Percentiles rank a stretch among this genome's conserved stretches.
These are phyloP conservation scores for Acanthoscelides obtectus DNA, from an alignment of 2,888 invertebrate genomes.

Conservation along the genomic window DNA sequence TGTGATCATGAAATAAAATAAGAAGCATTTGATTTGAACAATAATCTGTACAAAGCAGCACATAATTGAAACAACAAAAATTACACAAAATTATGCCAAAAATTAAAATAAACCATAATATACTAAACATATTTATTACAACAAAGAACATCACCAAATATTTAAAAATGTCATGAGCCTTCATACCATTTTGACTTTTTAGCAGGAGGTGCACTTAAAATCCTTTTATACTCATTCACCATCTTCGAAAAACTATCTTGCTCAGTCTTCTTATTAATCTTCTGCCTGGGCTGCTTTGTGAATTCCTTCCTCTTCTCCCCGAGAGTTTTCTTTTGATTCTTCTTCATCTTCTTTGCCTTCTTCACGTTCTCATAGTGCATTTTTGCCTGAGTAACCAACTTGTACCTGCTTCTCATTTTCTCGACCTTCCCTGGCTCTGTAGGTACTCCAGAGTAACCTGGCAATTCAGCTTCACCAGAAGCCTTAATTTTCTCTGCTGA, in stretches of 20 bases:
- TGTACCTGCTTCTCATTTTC: conserved; percentile 66
- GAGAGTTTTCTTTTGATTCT: conserved; percentile 53
- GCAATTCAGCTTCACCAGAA: conserved; percentile 30
- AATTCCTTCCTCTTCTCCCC: conserved; percentile 52
- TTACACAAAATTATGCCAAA: too few species aligned
- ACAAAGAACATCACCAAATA: conserved; percentile 2
- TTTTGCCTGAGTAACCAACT: conserved; percentile 63
- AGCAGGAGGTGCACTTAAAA: conserved; percentile 20
- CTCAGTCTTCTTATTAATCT: conserved; percentile 47
- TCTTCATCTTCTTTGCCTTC: conserved; percentile 61
- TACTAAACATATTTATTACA: conserved; percentile 3
- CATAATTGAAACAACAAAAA: too few species aligned
- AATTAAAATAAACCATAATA: too few species aligned
- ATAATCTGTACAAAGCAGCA: too few species aligned
- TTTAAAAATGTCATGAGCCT: conserved; percentile 5
- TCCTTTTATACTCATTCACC: conserved; percentile 50
- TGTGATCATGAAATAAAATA: not conserved
- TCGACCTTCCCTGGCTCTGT: conserved; percentile 61
- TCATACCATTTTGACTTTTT: conserved; percentile 43
- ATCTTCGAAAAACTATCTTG: conserved; percentile 49
- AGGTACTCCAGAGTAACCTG: conserved; percentile 59
- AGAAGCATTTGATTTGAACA: too few species aligned
- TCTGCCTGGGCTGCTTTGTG: conserved; percentile 54
- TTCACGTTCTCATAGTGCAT: conserved; percentile 65
- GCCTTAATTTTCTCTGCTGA: conserved; percentile 18